Base-by-base conservation (phyloP, 1,140 invertebrate species). In the Cotesia typhae region DNA sequence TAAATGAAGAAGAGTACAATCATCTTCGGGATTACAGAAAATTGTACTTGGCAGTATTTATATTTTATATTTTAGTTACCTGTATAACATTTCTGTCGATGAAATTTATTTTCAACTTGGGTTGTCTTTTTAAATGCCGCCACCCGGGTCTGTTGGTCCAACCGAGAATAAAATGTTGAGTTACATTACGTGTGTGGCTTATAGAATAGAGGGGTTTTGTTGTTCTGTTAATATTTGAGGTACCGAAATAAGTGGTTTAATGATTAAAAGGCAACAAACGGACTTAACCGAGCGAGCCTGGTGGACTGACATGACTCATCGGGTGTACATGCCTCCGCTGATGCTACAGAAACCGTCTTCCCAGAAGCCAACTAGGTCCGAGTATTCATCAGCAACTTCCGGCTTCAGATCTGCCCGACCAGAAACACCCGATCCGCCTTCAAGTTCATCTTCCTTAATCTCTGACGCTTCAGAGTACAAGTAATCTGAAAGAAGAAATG, bases 1-100 rank as follows among this genome's bases (percentile, higher is more conserved):
- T 28, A 28, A 28, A 67, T 5, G 47, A 28, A 35, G 10, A 20
- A 4, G 20, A 37, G 68, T 37, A 63, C 36, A 41, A 20, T 2
- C 36, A 12, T n/a, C 67, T 63, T 10, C 12, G 53, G 20, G 74
- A 75, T 52, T 61, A 70, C 35, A 70, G 74, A 74, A 69, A 77
- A 38, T 28, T 80, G 63, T 80, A 80, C 68, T 47, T 77, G 35
- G 68, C 72, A 65, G 67, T 77, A 28, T 74, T 76, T 61, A 14
- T 76, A 10, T 71, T 59, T 7, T 80, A 80, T 57, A 53, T 79
- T 12, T 36, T 76, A 37, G 17, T 71, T 52, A 76, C 68, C 10
- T 77, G 77, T 72, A 70, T 76, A 64, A 14, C 66, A 20, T 76
- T 68, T 28, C 36, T 79, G 5, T n/a, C 61, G 12, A 57, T 72